phyloP scores from a whole-genome alignment of 2,888 invertebrate species.

The Sphaerophoria rueppellii region DNA sequence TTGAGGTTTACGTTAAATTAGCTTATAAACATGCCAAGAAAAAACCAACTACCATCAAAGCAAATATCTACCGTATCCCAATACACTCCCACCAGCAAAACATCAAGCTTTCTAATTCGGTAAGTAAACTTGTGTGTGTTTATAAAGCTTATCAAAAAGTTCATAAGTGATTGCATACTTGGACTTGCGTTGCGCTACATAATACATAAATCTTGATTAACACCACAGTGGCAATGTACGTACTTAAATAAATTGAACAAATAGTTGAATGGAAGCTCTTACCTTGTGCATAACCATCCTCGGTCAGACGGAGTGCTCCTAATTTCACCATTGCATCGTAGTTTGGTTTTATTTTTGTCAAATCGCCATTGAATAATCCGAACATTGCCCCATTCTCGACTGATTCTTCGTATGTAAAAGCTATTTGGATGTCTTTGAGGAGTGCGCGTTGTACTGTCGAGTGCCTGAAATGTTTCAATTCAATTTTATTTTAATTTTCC shows the following conservation, averaged over 20 bases:
- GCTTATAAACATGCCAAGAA: constrained; percentile 36
- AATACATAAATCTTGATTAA: not conserved
- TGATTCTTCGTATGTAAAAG: constrained; percentile 90
- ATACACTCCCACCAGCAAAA: not conserved
- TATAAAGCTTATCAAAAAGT: constrained; percentile 36
- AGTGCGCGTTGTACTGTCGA: constrained; percentile 89
- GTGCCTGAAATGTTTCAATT: constrained; percentile 83
- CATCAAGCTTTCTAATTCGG: constrained; percentile 33
- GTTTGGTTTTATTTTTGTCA: constrained; percentile 92
- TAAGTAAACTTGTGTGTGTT: constrained; percentile 27
- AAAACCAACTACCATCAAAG: constrained; percentile 1
- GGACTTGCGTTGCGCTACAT: not conserved
- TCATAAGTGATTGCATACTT: not conserved
- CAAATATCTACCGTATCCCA: not conserved
- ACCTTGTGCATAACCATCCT: constrained; percentile 93
- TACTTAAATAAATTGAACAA: constrained; percentile 3
- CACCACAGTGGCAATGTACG: not conserved
- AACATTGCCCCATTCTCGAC: constrained; percentile 88
- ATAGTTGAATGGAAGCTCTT: constrained; percentile 75
- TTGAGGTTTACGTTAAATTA: not conserved
- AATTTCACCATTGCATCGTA: constrained; percentile 94
- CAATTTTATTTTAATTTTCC: not conserved
- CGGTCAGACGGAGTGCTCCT: constrained; percentile 91
- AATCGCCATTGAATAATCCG: constrained; percentile 89
- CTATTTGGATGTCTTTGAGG: constrained; percentile 90